Percentiles rank a stretch among this genome's conserved stretches.
Evolutionary conservation across 2,797 vertebrate genomes (phyloP).

Genomic region (Salmo trutta): DNA sequence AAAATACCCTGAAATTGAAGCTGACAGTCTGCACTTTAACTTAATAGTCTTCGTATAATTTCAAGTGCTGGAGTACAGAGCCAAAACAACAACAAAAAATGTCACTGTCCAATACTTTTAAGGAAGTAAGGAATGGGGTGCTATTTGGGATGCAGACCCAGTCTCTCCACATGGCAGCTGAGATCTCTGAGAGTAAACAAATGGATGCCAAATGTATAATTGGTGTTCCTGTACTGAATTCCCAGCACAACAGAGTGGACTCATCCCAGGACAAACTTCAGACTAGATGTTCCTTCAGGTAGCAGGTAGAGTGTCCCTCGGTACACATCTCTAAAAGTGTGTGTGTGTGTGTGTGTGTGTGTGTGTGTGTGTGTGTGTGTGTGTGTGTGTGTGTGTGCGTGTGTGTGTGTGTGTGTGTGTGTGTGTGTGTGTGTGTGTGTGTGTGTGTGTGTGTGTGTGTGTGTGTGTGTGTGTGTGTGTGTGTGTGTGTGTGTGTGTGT

Average conservation of each 20-base stretch:
- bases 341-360: slow-evolving; percentile 6
- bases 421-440: background rate
- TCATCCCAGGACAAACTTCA: background rate
- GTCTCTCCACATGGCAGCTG: background rate
- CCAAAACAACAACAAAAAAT: too few species aligned
- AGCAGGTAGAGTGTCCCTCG: background rate
- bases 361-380: background rate
- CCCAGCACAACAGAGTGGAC: slow-evolving; percentile 12
- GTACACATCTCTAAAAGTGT: background rate
- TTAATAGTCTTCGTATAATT: too few species aligned
- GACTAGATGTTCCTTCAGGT: background rate
- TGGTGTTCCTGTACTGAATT: slow-evolving; percentile 22
- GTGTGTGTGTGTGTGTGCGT: background rate
- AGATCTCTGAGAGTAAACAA: slow-evolving; percentile 29
- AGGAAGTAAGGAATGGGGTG: background rate
- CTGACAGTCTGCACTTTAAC: too few species aligned
- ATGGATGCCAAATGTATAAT: slow-evolving; percentile 34
- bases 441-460: background rate
- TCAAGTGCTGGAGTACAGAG: too few species aligned
- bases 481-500: background rate
- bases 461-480: slow-evolving; percentile 1
- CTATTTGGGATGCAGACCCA: background rate
- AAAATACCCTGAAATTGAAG: too few species aligned
- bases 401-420: background rate
- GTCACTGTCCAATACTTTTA: too few species aligned